Evolutionary conservation across 2,888 invertebrate species (phyloP).

Genomic region (Brenthis daphne): DNA sequence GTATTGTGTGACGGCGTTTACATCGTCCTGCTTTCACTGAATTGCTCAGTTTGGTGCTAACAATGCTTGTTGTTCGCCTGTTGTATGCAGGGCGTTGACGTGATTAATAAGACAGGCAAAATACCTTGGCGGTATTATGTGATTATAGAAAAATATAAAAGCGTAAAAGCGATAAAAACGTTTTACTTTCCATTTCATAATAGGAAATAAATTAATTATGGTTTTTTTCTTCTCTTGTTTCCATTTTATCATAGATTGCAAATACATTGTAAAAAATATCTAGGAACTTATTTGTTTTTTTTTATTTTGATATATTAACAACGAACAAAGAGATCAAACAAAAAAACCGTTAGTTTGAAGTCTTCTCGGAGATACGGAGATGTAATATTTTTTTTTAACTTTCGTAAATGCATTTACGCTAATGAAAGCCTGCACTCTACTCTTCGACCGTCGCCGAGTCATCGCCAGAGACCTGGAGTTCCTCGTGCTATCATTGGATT

Average conservation of each 20-base stretch:
- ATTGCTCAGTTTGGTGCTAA: slow-evolving; percentile 54
- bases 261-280: not conserved
- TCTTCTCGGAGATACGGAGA: no score
- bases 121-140: slow-evolving; percentile 7
- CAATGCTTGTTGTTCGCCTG: slow-evolving; percentile 48
- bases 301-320: not conserved
- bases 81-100: slow-evolving; percentile 37
- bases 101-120: slow-evolving; percentile 41
- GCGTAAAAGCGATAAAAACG: not conserved
- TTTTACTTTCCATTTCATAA: slow-evolving; percentile 3
- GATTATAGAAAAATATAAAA: not conserved
- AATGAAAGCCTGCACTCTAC: no score
- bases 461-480: no score
- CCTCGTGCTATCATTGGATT: no score
- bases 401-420: no score
- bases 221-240: not conserved
- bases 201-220: not conserved
- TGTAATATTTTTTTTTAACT: no score
- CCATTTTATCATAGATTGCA: not conserved
- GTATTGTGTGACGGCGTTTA: slow-evolving; percentile 60
- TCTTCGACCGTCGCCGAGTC: no score
- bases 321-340: not conserved
- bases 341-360: no score
- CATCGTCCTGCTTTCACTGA: slow-evolving; percentile 59
- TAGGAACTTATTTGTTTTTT: no score